Base-by-base conservation (phyloP, 2,113 vertebrate species). In the Perca flavescens region DNA sequence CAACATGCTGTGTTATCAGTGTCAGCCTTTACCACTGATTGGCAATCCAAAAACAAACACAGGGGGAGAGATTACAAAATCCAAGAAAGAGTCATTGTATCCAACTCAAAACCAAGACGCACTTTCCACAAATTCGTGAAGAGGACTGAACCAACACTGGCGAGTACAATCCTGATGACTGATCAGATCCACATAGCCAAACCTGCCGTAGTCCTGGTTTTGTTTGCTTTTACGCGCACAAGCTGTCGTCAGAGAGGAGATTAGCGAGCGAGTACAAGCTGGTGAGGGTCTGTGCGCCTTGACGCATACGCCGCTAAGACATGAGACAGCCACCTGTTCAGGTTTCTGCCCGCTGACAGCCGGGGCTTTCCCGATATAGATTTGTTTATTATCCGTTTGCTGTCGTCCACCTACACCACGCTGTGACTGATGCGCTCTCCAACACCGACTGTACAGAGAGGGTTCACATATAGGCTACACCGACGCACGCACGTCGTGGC, bases 191-290 rank as follows among this genome's bases (percentile, higher is more conserved):
- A n/a, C 21, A 2, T 52, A 68, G 25, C 71, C 6, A 43, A 75
- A 84, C 58, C 80, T 64, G 85, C 57, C 28, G 79, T 43, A 31
- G 78, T 70, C 83, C 77, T 2, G 84, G 72, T 87, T 89, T 43
- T 43, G 40, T 43, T 43, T 43, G 40, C 40, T 11, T 43, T 91
- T 84, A 87, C 86, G 79, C 78, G 57, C 80, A 53, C 67, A 25
- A 81, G 78, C 89, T 92, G 89, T 86, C 88, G 91, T 94, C 92
- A 94, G 90, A 89, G 88, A 63, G 86, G 78, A 80, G 95, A 95
- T 95, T 92, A 95, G 62, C 43, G 79, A 16, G 80, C 54, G 77
- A 58, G 68, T 28, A 36, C 93, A 91, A 93, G 89, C 94, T 92
- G 93, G 84, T 72, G 76, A 85, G 83, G 80, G 78, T 90, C 86